Percentiles rank a stretch among this genome's conserved stretches.
These are phyloP conservation scores for Troilus luridus DNA, from an alignment of 2,888 invertebrate species.

Conservation along the genomic window DNA sequence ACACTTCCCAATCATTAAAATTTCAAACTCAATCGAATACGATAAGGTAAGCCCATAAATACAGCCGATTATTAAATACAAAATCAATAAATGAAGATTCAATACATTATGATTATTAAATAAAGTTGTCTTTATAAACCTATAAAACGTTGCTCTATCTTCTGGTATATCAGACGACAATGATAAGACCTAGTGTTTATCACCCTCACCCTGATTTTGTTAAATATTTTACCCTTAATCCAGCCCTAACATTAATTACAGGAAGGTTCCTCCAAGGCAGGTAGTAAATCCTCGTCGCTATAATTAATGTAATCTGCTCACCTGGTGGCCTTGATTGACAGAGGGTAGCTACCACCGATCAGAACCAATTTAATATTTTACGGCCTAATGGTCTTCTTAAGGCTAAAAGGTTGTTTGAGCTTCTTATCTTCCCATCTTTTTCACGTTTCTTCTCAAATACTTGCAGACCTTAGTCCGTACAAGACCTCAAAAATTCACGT, in stretches of 20 bases:
- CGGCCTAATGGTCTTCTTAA: neutral
- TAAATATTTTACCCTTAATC: neutral
- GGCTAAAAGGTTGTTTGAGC: constrained; percentile 5
- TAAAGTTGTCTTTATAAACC: no score
- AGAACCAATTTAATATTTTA: neutral
- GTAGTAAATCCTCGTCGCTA: neutral
- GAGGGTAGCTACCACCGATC: neutral
- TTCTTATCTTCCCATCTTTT: neutral
- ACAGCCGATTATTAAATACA: no score
- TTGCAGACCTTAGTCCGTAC: neutral
- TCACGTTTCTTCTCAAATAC: neutral
- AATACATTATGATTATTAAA: no score
- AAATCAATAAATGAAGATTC: no score
- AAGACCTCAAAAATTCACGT: neutral
- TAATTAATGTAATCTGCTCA: constrained; percentile 5
- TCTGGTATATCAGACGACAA: no score
- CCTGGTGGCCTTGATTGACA: constrained; percentile 1
- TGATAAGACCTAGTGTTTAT: neutral
- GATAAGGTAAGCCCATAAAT: no score
- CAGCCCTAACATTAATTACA: neutral
- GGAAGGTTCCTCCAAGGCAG: neutral
- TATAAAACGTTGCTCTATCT: no score
- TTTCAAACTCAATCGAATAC: no score
- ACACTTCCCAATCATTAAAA: no score
- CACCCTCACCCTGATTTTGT: neutral